Conservation (phyloP, 2,888 invertebrate species). For the Cryptus viduatorius region DNA sequence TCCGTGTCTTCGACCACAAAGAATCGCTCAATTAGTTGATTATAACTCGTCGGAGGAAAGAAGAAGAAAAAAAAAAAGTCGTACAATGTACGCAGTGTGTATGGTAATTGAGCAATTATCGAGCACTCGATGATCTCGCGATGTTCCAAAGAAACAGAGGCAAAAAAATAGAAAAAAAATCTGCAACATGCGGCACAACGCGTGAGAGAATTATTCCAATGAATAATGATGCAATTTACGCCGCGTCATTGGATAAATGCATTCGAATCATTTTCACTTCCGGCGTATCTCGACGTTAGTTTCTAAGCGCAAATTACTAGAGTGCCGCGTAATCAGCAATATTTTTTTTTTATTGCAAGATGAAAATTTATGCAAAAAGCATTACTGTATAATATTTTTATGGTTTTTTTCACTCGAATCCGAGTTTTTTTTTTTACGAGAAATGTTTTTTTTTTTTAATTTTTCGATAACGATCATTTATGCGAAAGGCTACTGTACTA, state of each 20-base stretch:
- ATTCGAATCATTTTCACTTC: background rate
- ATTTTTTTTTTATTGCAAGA: too few species aligned
- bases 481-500: background rate
- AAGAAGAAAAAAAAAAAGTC: conserved; percentile 19
- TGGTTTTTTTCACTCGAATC: too few species aligned
- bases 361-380: too few species aligned
- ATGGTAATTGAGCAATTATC: conserved; percentile 59
- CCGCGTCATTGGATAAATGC: conserved; percentile 15
- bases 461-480: too few species aligned
- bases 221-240: conserved; percentile 24
- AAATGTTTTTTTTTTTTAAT: too few species aligned
- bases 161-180: background rate
- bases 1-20: background rate
- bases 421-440: too few species aligned
- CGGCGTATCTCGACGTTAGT: background rate
- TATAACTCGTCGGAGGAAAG: conserved; percentile 46
- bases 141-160: background rate
- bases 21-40: conserved; percentile 39
- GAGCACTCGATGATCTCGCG: conserved; percentile 19
- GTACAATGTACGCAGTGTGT: conserved; percentile 14
- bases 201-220: conserved; percentile 16
- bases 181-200: background rate
- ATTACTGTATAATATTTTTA: too few species aligned
- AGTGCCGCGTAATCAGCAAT: background rate
- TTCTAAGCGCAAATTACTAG: background rate